Evolutionary conservation across 2,113 vertebrate species (phyloP).

Genomic region (Nannospalax galili): DNA sequence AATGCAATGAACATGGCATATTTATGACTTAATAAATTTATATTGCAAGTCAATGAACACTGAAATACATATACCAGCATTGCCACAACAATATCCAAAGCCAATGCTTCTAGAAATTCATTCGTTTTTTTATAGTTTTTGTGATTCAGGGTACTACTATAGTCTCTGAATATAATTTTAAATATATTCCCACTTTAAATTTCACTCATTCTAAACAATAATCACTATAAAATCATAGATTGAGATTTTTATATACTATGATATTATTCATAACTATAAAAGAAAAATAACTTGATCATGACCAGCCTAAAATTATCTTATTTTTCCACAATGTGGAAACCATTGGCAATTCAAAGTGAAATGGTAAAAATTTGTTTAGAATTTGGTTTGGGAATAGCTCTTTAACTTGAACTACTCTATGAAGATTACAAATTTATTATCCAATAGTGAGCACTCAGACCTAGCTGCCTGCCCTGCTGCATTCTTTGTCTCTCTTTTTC

Average conservation of each 20-base stretch:
- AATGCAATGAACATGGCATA: constrained; percentile 18
- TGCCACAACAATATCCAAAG: not conserved
- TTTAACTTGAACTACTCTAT: not conserved
- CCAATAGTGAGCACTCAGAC: not conserved
- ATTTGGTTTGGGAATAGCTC: not conserved
- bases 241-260: not conserved
- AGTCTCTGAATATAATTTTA: constrained; percentile 33
- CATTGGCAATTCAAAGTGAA: not conserved
- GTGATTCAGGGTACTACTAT: not conserved
- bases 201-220: not conserved
- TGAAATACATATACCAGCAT: not conserved
- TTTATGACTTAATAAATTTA: constrained; percentile 34
- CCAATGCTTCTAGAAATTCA: not conserved
- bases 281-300: constrained; percentile 7
- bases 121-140: not conserved
- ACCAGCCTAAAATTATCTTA: constrained; percentile 8
- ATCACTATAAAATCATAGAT: not conserved
- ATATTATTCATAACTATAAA: constrained; percentile 2
- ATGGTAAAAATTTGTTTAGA: not conserved
- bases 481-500: not conserved
- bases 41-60: not conserved
- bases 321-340: not conserved
- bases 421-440: not conserved
- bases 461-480: not conserved
- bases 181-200: constrained; percentile 15